phyloP scores from a whole-genome alignment of 2,797 vertebrate species.

The Pagetopsis macropterus region DNA sequence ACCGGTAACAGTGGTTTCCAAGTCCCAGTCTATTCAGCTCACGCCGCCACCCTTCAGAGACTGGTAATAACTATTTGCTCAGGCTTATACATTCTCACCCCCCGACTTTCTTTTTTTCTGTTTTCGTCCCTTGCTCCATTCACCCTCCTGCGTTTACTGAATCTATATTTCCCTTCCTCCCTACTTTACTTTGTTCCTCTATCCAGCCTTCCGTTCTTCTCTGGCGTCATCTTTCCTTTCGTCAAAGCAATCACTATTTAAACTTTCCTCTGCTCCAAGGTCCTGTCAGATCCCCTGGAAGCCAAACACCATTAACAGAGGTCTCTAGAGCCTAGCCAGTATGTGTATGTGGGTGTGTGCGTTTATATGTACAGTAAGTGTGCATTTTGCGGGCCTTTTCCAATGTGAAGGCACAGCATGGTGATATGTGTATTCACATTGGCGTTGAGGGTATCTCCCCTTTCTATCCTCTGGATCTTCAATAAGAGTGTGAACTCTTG shows the following conservation, averaged over 20 bases:
- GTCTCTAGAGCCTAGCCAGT: constrained; percentile 57
- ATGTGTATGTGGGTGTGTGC: constrained; percentile 39
- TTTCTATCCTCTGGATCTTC: constrained; percentile 69
- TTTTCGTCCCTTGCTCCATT: constrained; percentile 48
- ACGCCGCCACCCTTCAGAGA: constrained; percentile 77
- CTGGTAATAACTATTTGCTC: constrained; percentile 84
- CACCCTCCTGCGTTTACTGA: constrained; percentile 47
- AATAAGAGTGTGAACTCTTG: constrained; percentile 71
- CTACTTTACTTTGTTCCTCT: constrained; percentile 9
- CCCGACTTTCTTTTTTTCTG: constrained; percentile 42
- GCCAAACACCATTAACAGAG: constrained; percentile 77
- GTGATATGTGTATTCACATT: constrained; percentile 46
- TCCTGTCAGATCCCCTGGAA: constrained; percentile 73
- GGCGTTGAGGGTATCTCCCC: constrained; percentile 53
- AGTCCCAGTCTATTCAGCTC: constrained; percentile 80
- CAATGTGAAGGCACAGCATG: constrained; percentile 35
- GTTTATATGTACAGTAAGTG: constrained; percentile 46
- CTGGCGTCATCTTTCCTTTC: constrained; percentile 61
- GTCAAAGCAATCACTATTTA: constrained; percentile 74
- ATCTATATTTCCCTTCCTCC: constrained; percentile 52
- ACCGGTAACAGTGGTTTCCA: constrained; percentile 64
- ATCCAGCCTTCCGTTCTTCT: constrained; percentile 23
- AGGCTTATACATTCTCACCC: constrained; percentile 77
- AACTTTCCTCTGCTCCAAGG: constrained; percentile 72
- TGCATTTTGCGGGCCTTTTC: constrained; percentile 37